Base-by-base conservation (phyloP, 2,113 vertebrate species). In the Podocnemis expansa region DNA sequence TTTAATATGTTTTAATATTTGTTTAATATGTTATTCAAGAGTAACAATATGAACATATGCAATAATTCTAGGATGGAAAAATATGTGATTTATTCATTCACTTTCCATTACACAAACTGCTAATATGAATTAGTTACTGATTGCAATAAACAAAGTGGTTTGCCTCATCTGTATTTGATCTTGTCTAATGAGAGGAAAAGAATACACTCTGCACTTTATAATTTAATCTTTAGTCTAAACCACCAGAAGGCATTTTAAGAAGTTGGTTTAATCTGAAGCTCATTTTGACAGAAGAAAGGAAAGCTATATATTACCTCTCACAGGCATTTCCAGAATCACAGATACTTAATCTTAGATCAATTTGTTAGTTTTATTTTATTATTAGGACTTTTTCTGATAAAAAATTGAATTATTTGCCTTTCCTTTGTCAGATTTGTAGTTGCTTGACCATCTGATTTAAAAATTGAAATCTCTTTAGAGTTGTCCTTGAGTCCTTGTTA, bases 11-110 rank as follows among this genome's bases (percentile, higher is more conserved):
- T n/a, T n/a, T n/a, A n/a, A n/a, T n/a, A n/a, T n/a, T n/a, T n/a
- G n/a, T n/a, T n/a, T n/a, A n/a, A n/a, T 51, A 88, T 87, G n/a
- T 90, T 88, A 92, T 93, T 96, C 78, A 91, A 86, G 73, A 45
- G 27, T 92, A 91, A 89, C 70, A 49, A 78, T 85, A n/a, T 93
- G 79, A 96, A 91, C 88, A 91, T 91, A 81, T 41, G 58, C 27
- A 79, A 86, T 92, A 94, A 94, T 94, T 91, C 85, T 55, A 24
- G 82, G 83, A 91, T 88, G 34, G 17, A 96, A 94, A 89, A 25
- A 58, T 89, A 93, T 22, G 34, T 2, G 1, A 81, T 78, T 24
- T 83, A 89, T 94, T 94, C 87, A 92, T 94, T 94, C 95, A 51
- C 7, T 89, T 95, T 94, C 31, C 17, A 24, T 94, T 93, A 60